Evolutionary conservation across 2,113 vertebrate species (phyloP).

Genomic region (Corythoichthys intestinalis): DNA sequence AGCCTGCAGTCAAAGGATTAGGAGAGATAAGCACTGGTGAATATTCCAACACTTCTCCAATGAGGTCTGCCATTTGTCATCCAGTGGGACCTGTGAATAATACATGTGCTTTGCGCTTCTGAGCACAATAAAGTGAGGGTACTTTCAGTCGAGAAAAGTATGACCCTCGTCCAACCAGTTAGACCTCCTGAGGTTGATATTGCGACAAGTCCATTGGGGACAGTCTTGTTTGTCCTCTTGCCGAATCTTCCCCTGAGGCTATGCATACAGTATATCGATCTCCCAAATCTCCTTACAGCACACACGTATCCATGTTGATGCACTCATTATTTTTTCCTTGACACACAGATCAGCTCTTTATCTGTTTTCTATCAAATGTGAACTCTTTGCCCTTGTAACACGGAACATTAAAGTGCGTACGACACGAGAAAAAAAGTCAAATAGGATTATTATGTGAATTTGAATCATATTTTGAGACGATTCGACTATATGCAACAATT

Average conservation of each 20-base stretch:
- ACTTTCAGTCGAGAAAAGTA: conserved; percentile 50
- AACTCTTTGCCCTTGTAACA: conserved; percentile 17
- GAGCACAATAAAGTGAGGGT: conserved; percentile 64
- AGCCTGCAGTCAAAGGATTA: conserved; percentile 53
- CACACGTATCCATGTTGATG: neutral
- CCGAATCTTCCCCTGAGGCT: conserved; percentile 66
- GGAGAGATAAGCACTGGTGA: conserved; percentile 57
- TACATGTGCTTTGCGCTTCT: conserved; percentile 53
- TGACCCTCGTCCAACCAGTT: conserved; percentile 65
- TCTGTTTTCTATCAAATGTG: conserved; percentile 24
- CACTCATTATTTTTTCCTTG: neutral
- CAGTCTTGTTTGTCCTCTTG: conserved; percentile 68
- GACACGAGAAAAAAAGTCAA: too few species aligned
- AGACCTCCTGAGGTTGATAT: conserved; percentile 53
- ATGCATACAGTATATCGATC: conserved; percentile 65
- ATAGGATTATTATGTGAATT: too few species aligned
- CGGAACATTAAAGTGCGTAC: neutral
- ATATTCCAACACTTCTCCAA: conserved; percentile 48
- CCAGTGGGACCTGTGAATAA: conserved; percentile 62
- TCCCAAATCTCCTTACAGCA: conserved; percentile 25
- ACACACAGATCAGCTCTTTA: conserved; percentile 7
- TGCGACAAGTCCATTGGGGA: conserved; percentile 71
- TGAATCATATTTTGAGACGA: too few species aligned
- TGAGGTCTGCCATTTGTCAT: conserved; percentile 54
- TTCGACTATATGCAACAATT: too few species aligned